These are phyloP conservation scores for Solenodon paradoxus DNA, from an alignment of 2,113 vertebrate genomes.

Conservation along the genomic window DNA sequence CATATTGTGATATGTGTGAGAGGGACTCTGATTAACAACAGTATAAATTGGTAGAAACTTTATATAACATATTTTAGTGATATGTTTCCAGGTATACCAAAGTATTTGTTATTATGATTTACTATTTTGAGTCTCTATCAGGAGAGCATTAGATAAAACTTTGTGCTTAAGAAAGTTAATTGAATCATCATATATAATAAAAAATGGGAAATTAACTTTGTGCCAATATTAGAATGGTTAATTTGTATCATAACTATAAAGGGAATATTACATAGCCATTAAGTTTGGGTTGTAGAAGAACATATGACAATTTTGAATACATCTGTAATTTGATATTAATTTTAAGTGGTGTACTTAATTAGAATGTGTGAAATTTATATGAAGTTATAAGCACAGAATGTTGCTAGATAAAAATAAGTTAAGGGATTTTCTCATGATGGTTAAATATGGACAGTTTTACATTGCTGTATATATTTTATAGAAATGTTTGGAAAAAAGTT, in stretches of 20 bases:
- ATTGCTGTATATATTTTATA: background rate
- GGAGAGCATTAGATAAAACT: background rate
- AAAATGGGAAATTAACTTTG: background rate
- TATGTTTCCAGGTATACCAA: background rate
- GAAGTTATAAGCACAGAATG: background rate
- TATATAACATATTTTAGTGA: background rate
- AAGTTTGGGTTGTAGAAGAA: background rate
- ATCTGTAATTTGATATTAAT: constrained; percentile 12
- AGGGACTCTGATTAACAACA: background rate
- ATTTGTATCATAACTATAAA: background rate
- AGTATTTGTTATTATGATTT: background rate
- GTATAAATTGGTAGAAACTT: background rate
- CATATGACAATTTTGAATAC: background rate
- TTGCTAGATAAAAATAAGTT: background rate
- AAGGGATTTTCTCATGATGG: background rate
- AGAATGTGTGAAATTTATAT: background rate
- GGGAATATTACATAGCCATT: background rate
- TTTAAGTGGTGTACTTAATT: background rate
- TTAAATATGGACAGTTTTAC: background rate
- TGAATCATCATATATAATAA: background rate
- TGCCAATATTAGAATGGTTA: background rate
- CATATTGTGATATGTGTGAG: too few relatives aligned
- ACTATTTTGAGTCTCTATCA: background rate
- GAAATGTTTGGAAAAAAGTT: background rate
- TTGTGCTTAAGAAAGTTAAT: background rate